Evolutionary conservation across 2,888 invertebrate genomes (phyloP), one percentile per base, ranked within the genome.

Genomic region (Oligia strigilis): DNA sequence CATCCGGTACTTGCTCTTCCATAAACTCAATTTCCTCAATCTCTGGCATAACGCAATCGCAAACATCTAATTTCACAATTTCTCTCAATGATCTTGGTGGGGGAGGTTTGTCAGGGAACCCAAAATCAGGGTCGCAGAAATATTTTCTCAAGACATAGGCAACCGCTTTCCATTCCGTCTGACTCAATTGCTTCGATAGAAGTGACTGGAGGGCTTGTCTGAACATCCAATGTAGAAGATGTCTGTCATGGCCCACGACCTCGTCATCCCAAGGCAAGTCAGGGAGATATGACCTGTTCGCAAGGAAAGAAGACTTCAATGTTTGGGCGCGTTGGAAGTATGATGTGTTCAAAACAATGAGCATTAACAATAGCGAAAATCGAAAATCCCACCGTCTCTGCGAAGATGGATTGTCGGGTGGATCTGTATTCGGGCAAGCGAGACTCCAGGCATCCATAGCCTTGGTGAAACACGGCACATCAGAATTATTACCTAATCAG

Each of bases 191-290:
- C 79, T 93, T 96, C 0, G 71, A 75, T 0, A 97, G 88, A 4
- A 92, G 76, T 0, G 93, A 91, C 70, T 96, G 94, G 0, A 97
- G 89, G 0, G 97, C 95, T 89, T 94, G 93, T 77, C 95, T 92
- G 74, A 97, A 96, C 97, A 97, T 97, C 96, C 96, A 96, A 82
- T 97, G 96, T 0, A 95, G 80, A 9, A 93, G 84, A 3, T 86
- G 73, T 83, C 92, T 92, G 4, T 94, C 86, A 73, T 94, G 94
- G 8, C 96, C 96, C 0, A 95, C 93, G 1, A 91, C 84, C 67
- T 94, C 82, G 2, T 86, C 67, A 67, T 95, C 91, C 97, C 97
- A 97, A 2, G 86, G 75, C 29, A 97, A 88, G 79, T 97, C 97
- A 11, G 97, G 97, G 81, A 93, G 90, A 80, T 97, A 97, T 0